Evolutionary conservation across 2,888 invertebrate species (phyloP), one percentile per base, ranked within the genome.

Genomic region (Cepaea hortensis): DNA sequence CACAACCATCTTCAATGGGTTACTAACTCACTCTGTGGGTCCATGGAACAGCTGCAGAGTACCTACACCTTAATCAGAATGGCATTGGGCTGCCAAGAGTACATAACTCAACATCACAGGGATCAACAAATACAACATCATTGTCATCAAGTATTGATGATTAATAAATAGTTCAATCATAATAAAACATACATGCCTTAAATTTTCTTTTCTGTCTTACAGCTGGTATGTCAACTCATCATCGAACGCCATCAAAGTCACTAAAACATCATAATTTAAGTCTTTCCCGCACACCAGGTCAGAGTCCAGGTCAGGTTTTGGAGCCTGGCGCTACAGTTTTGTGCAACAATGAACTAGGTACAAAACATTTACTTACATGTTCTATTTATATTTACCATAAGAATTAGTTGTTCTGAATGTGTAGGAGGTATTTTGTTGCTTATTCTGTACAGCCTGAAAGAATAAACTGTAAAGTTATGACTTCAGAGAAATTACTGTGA

Each of bases 331-430:
- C 94, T 91, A 95, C 93, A 89, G 95, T 95, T 7, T 93, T 95
- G 89, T 95, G 95, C 87, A 95, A 94, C 87, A 95, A 95, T 90
- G 95, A 95, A 90, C 90, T 95, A 87, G 95, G 95, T 94, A 88
- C 13, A 5, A 65, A 68, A 68, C 9, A 46, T 73, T 18, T 85
- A 55, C 61, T 72, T 73, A 7, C 23, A 11, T 50, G 70, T 72
- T 72, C 15, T 70, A 50, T 1, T 75, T 48, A 50, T 4, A 23
- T 15, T 50, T 75, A 50, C 5, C 48, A 15, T 48, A 3, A 75
- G 48, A 18, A 11, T n/a, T 55, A 23, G 6, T 15, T 50, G 20
- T 48, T 3, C 18, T 5, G 48, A 13, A 6, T 3, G 11, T n/a
- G 20, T 9, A 6, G 48, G 11, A 75, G 46, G 46, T 76, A n/a